These are phyloP conservation scores for Asteroscopus sphinx DNA, from an alignment of 2,888 invertebrate genomes.

Conservation along the genomic window DNA sequence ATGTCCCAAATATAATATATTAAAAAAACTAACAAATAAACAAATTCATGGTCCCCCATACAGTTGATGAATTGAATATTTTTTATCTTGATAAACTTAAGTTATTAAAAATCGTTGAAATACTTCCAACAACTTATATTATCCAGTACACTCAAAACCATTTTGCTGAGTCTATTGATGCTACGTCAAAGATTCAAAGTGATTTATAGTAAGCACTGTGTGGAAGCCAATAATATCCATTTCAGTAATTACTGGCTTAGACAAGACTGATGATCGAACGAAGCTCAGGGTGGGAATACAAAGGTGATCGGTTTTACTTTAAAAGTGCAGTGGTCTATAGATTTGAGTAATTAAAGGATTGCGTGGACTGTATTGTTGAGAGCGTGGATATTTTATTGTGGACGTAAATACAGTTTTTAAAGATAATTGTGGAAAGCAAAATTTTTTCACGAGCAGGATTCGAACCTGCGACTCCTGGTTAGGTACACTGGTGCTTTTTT, in stretches of 20 bases:
- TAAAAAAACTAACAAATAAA: no score
- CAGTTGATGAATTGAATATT: no score
- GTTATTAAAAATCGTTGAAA: constrained; percentile 1
- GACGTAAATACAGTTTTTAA: background rate
- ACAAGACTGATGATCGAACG: constrained; percentile 61
- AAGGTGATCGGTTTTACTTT: constrained; percentile 55
- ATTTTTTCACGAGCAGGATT: no score
- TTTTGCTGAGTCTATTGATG: constrained; percentile 66
- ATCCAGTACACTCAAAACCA: constrained; percentile 20
- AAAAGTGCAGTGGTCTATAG: constrained; percentile 27
- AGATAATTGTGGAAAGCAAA: no score
- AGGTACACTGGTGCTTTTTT: no score
- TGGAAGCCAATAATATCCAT: constrained; percentile 68
- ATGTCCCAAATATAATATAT: no score
- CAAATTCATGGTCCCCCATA: no score
- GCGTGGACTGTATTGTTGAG: constrained; percentile 2
- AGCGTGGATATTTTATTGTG: background rate
- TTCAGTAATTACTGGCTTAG: constrained; percentile 72
- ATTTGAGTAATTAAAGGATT: constrained; percentile 42
- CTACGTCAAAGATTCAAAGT: constrained; percentile 74
- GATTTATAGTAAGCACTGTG: constrained; percentile 71
- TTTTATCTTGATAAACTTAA: no score
- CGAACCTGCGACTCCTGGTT: no score
- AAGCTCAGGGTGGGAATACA: constrained; percentile 29
- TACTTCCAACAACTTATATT: constrained; percentile 21